Conservation (phyloP, 2,113 vertebrate species). For the Phrynosoma blainvillii region DNA sequence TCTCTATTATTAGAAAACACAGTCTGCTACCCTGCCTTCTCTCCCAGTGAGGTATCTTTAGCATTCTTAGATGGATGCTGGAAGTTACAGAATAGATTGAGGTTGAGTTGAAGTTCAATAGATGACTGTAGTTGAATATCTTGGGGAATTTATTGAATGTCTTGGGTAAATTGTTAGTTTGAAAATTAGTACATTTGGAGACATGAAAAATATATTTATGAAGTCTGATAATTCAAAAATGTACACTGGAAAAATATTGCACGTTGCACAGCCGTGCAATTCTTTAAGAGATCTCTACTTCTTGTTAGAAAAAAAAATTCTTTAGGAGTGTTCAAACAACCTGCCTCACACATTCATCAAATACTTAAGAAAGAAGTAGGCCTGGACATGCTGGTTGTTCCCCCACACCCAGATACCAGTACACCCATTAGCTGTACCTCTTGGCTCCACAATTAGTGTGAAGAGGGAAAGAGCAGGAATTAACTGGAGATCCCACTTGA, state of each 20-base stretch:
- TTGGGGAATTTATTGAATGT: background rate
- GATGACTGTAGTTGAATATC: background rate
- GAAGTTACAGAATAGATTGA: background rate
- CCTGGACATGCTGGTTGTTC: background rate
- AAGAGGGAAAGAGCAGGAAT: background rate
- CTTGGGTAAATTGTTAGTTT: too few species aligned
- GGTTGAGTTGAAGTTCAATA: background rate
- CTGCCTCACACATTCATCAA: background rate
- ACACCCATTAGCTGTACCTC: too few species aligned
- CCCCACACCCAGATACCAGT: background rate
- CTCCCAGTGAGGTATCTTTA: background rate
- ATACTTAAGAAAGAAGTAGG: background rate
- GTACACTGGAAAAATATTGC: background rate
- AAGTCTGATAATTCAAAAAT: background rate
- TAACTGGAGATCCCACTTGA: background rate
- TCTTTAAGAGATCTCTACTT: too few species aligned
- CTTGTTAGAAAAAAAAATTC: too few species aligned
- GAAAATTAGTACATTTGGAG: background rate
- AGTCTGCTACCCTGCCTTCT: background rate
- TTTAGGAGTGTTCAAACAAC: background rate
- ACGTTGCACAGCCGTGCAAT: too few species aligned
- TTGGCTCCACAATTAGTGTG: background rate
- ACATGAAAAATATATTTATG: background rate
- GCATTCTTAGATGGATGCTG: background rate
- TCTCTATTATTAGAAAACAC: background rate